Base-by-base conservation (phyloP, 2,888 invertebrate genomes). In the Phengaris arion region DNA sequence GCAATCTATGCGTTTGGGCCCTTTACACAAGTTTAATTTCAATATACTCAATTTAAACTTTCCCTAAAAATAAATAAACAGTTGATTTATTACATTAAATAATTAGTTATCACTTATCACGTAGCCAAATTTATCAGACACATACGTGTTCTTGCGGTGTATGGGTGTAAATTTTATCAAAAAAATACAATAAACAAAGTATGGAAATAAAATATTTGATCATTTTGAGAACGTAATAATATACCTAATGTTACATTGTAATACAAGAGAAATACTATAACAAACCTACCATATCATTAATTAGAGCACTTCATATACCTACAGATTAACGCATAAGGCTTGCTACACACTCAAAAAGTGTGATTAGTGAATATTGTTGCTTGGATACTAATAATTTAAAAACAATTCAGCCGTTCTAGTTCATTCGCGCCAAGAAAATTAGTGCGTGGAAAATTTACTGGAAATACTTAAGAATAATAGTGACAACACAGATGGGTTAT, bases 1-100 rank as follows among this genome's bases (percentile, higher is more conserved):
- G 45, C 82, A 82, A 48, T 80, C 78, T 15, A 75, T 78, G 7
- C 68, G 76, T 57, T 79, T 81, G 1, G 81, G 84, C 8, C 84
- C 84, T 72, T 80, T 81, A 74, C 81, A 81, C 0, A 79, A 9
- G 8, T 79, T 75, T 1, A 79, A 8, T 22, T 79, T 76, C 6
- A 57, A 76, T 22, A 82, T 55, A 7, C 69, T 74, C 45, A 81
- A 57, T 51, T 77, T 55, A 64, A 82, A 82, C 68, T 77, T 70
- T 6, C 82, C 82, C 82, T 82, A 68, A 22, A 75, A 75, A 12
- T 9, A 45, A 68, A 15, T 45, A 52, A 35, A 45, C 46, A 45
- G 12, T 9, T 57, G n/a, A 15, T 74, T 15, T 46, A 10, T 55
- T 57, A 2, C 5, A 35, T 22, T 10, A 46, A 57, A 45, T 46